Evolutionary conservation across 1,140 invertebrate genomes (phyloP), one percentile per base, ranked within the genome.

Genomic region (Heliconius hermathena): DNA sequence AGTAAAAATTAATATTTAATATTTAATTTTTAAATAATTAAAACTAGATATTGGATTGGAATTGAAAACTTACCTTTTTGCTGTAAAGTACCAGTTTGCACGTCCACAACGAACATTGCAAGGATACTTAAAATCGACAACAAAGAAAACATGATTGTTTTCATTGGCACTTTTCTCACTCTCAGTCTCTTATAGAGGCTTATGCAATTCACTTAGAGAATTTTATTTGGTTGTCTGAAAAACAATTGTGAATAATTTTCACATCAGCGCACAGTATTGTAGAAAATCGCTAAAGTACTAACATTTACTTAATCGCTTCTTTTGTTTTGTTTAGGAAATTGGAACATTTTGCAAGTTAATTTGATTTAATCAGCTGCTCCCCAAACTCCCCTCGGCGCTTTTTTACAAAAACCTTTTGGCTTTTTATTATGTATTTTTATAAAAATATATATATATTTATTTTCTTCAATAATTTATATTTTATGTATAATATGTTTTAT

Each of bases 51-150:
- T 26, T 9, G 8, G 20, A 20, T 66, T 16, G 11, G 3, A 13
- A 13, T 38, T 38, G 3, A 13, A 20, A 57, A 60, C 84, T 88
- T 74, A 93, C 91, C 88, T 87, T 85, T 85, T 13, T 87, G 84
- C 73, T 87, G 86, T 20, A 90, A 76, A 70, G 90, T 85, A 8
- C 87, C 88, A 20, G 86, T 91, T 73, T 88, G 83, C 46, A 89
- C 84, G 78, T 91, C 89, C 52, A 88, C 80, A n/a, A 88, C 83
- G 38, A 92, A 80, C n/a, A 91, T 74, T 29, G 84, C 82, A 33
- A 91, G 71, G 41, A 89, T 78, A 76, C 86, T 87, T 73, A 89
- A 78, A 73, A 87, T 84, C 85, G 87, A 89, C 84, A 89, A 72
- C 29, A 77, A 54, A 2, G 82, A 82, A 80, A 73, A 81, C 86